Percentiles rank a stretch among this genome's conserved stretches.
phyloP scores from a whole-genome alignment of 2,888 invertebrate species.

The Meiosimyza decipiens region DNA sequence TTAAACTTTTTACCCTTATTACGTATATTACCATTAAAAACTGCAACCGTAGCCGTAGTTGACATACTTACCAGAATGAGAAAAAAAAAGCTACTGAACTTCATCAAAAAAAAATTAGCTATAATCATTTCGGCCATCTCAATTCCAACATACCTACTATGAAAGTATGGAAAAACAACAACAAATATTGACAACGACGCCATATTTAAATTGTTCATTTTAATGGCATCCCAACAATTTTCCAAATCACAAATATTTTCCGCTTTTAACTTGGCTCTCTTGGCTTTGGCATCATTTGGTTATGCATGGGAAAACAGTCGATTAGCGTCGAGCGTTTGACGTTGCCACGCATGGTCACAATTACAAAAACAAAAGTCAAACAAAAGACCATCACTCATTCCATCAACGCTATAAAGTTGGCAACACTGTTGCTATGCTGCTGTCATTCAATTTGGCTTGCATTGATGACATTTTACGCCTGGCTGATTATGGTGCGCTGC shows the following conservation, averaged over 20 bases:
- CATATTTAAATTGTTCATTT: neutral
- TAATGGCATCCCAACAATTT: neutral
- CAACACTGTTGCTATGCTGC: neutral
- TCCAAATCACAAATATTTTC: conserved; percentile 9
- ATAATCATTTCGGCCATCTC: too few species aligned
- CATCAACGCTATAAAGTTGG: conserved; percentile 16
- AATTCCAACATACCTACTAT: too few species aligned
- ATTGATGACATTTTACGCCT: conserved; percentile 32
- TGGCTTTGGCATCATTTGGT: conserved; percentile 27
- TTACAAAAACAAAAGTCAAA: conserved; percentile 7
- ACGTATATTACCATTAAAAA: too few species aligned
- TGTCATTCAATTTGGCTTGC: neutral
- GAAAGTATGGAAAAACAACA: neutral
- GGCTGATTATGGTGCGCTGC: conserved; percentile 16
- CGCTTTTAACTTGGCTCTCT: neutral
- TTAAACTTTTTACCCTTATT: too few species aligned
- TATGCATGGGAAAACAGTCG: conserved; percentile 52
- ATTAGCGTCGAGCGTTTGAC: conserved; percentile 40
- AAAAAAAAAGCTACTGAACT: too few species aligned
- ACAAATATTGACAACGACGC: neutral
- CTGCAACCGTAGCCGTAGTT: too few species aligned
- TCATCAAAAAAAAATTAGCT: too few species aligned
- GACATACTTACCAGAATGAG: too few species aligned
- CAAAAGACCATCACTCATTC: conserved; percentile 30
- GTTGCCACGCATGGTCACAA: neutral